Evolutionary conservation across 2,113 vertebrate species (phyloP).

Genomic region (Cyanoramphus novaezelandiae): DNA sequence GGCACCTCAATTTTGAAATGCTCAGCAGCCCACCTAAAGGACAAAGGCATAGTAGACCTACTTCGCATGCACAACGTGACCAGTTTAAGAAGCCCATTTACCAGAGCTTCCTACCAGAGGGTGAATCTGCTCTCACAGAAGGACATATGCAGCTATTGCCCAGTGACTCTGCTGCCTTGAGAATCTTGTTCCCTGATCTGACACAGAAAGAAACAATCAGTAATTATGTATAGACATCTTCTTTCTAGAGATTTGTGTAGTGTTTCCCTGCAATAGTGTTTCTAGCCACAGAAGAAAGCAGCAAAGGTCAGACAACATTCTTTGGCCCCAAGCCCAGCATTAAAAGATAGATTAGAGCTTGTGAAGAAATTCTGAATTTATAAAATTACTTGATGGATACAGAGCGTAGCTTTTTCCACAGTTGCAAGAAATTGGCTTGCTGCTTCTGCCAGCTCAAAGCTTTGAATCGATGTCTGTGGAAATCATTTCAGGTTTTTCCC

Average conservation of each 20-base stretch:
- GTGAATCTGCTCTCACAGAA: neutral
- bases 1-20: neutral
- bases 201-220: neutral
- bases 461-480: neutral
- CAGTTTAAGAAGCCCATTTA: neutral
- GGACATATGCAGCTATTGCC: neutral
- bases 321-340: neutral
- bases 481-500: slow-evolving; percentile 9
- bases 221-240: neutral
- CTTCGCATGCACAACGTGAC: neutral
- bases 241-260: neutral
- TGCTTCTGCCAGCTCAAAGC: slow-evolving; percentile 10
- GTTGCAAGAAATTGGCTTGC: neutral
- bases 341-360: neutral
- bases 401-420: neutral
- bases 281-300: neutral
- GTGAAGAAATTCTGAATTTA: neutral
- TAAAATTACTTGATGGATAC: neutral
- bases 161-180: neutral
- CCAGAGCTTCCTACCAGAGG: neutral
- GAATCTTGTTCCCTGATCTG: neutral
- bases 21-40: neutral
- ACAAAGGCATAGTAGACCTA: neutral
- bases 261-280: neutral
- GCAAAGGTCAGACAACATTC: neutral